Percentiles rank a stretch among this genome's conserved stretches.
Conservation (phyloP, 2,888 invertebrate genomes). For the Pachydiplax longipennis region DNA sequence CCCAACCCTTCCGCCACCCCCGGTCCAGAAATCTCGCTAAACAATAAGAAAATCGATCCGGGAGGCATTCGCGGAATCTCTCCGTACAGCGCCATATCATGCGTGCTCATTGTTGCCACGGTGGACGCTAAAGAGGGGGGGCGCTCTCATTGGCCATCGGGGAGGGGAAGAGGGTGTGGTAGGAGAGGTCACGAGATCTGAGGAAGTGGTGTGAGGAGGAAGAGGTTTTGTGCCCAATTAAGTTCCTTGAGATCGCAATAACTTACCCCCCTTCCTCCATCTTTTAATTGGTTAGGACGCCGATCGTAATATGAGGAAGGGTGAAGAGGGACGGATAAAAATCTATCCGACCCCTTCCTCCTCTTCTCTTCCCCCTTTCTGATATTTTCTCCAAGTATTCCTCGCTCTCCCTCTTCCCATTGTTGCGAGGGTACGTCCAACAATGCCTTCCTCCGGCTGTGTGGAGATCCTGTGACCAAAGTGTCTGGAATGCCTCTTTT, state of each 20-base stretch:
- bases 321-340: conserved; percentile 4
- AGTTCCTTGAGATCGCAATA: conserved; percentile 32
- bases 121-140: neutral
- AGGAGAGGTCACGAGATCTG: neutral
- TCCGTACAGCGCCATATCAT: conserved; percentile 9
- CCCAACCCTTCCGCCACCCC: neutral
- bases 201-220: neutral
- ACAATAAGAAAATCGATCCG: conserved; percentile 8
- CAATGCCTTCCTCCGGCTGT: neutral
- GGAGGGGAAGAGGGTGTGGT: neutral
- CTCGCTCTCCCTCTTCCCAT: conserved; percentile 1
- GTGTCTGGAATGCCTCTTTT: neutral
- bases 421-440: conserved; percentile 5
- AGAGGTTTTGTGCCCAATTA: conserved; percentile 12
- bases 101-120: conserved; percentile 36
- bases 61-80: conserved; percentile 13
- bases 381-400: neutral
- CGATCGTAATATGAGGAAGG: conserved; percentile 24
- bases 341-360: neutral
- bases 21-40: neutral
- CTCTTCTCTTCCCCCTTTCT: neutral
- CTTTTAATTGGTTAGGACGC: conserved; percentile 42
- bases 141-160: neutral
- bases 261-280: conserved; percentile 34
- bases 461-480: conserved; percentile 1